phyloP scores from a whole-genome alignment of 1,140 invertebrate genomes.

The Danaus melanippus region DNA sequence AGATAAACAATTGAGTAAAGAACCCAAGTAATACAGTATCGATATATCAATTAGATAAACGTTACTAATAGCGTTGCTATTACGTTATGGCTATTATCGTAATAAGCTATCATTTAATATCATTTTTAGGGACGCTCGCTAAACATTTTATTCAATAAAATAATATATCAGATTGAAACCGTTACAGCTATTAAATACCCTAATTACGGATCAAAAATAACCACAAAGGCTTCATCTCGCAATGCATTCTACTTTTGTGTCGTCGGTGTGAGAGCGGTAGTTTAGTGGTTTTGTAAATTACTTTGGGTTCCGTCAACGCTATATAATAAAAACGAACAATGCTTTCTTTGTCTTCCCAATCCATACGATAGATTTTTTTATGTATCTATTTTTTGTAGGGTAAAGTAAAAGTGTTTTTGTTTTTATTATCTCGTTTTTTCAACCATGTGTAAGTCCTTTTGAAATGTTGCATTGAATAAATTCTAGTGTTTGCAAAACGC shows the following conservation, averaged over 20 bases:
- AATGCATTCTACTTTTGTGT: constrained; percentile 53
- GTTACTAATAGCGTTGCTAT: too few species aligned
- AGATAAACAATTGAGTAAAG: not conserved
- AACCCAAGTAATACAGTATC: too few species aligned
- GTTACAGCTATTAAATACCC: constrained; percentile 62
- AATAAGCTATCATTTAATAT: constrained; percentile 25
- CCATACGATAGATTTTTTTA: constrained; percentile 7
- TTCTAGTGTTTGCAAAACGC: too few species aligned
- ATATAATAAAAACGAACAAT: constrained; percentile 9
- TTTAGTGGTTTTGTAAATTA: constrained; percentile 59
- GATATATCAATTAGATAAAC: too few species aligned
- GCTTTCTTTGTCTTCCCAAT: constrained; percentile 2
- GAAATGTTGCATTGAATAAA: too few species aligned
- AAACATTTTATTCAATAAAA: constrained; percentile 28
- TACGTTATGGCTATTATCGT: constrained; percentile 4
- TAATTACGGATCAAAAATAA: constrained; percentile 65
- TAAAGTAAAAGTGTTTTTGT: too few species aligned
- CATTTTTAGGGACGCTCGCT: constrained; percentile 36
- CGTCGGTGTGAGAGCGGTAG: constrained; percentile 38
- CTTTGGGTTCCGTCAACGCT: constrained; percentile 32
- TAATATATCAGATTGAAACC: constrained; percentile 52
- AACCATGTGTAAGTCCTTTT: too few species aligned
- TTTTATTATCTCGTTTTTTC: too few species aligned
- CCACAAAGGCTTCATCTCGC: constrained; percentile 61
- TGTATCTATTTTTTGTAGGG: too few species aligned